Evolutionary conservation across 30 jellyfish, hydroid and myxozoan species (phyloP), one percentile per base, ranked within the genome.

Genomic region (Rhopilema esculentum): DNA sequence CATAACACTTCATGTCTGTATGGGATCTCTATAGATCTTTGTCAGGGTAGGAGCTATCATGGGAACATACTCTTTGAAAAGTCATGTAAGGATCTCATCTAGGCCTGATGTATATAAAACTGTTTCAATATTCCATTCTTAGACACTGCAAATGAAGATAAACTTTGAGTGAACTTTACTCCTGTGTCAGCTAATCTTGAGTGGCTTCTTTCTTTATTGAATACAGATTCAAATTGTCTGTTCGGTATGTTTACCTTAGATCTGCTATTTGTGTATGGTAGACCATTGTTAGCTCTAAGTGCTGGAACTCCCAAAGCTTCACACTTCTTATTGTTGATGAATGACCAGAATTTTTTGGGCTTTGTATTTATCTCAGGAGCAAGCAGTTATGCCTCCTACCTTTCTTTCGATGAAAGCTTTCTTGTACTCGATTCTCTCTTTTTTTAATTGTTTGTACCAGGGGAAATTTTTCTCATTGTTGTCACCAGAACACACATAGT

Each of bases 341-440:
- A 69, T 27, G 64, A 69, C 80, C 80, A 69, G 80, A 73, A 73
- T 69, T 73, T 27, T 0, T 73, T 73, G 67, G 84, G 84, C 0
- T 73, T 73, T 22, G 84, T 22, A 28, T 40, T 73, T 40, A 0
- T 28, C n/a, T n/a, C n/a, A n/a, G n/a, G n/a, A n/a, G n/a, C n/a
- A n/a, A n/a, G n/a, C n/a, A n/a, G n/a, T n/a, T n/a, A n/a, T n/a
- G n/a, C n/a, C n/a, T n/a, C n/a, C n/a, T n/a, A n/a, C n/a, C n/a
- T n/a, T n/a, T n/a, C n/a, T n/a, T n/a, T n/a, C n/a, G n/a, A n/a
- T n/a, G n/a, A n/a, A n/a, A n/a, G n/a, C n/a, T n/a, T n/a, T n/a
- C n/a, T n/a, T n/a, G n/a, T n/a, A n/a, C n/a, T n/a, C n/a, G n/a
- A n/a, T n/a, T n/a, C n/a, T n/a, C n/a, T n/a, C n/a, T n/a, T n/a